These are phyloP conservation scores for Melanerpes formicivorus DNA, from an alignment of 2,113 vertebrate species.

Conservation along the genomic window DNA sequence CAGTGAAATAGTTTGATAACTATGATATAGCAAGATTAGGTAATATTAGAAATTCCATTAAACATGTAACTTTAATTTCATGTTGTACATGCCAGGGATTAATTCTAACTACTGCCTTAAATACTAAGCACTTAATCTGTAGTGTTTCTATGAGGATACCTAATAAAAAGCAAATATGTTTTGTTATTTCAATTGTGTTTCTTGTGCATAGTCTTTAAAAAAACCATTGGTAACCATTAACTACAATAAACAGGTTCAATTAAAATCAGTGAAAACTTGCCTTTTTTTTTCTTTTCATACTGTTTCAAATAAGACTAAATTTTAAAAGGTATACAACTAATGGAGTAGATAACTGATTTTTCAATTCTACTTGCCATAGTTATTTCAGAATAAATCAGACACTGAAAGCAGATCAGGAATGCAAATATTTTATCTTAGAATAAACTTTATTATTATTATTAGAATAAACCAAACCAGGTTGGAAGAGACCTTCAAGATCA, in stretches of 20 bases:
- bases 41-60: background rate
- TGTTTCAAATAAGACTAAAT: background rate
- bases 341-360: background rate
- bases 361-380: background rate
- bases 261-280: background rate
- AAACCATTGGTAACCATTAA: background rate
- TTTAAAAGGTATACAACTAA: background rate
- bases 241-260: background rate
- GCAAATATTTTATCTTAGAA: too few species aligned
- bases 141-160: background rate
- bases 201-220: background rate
- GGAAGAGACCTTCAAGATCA: too few species aligned
- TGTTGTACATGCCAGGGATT: background rate
- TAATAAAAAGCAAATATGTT: background rate
- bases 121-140: background rate
- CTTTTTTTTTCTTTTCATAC: background rate
- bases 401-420: background rate
- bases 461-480: too few species aligned
- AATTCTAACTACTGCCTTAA: constrained; percentile 3
- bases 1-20: background rate
- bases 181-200: background rate
- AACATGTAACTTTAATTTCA: background rate
- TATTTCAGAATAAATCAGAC: background rate
- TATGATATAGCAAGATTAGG: background rate
- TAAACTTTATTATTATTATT: too few species aligned